Base-by-base conservation (phyloP, 2,113 vertebrate genomes). In the Embiotoca jacksoni region DNA sequence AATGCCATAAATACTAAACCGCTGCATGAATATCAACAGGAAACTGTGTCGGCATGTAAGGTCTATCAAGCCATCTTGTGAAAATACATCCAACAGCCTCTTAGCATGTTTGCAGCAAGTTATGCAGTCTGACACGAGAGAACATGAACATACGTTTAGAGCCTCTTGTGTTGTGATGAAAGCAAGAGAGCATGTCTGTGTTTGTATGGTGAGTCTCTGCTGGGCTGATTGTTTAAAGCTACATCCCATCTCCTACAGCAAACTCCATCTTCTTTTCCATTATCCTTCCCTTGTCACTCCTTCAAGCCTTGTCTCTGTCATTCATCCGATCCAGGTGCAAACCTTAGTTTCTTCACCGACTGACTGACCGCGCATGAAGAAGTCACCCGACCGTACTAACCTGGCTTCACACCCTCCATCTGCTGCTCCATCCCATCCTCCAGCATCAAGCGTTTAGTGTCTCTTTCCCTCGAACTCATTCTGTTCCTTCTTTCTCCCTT, bases 331-430 rank as follows among this genome's bases (percentile, higher is more conserved):
- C 52, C 80, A 89, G 87, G 84, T 90, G 46, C 61, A 63, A 71
- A 50, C 14, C 72, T 78, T 54, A 47, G 80, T 79, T 79, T 69
- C 79, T 63, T 83, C 90, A n/a, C n/a, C 23, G 23, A 85, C 82
- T 80, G 80, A 84, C 81, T 87, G 80, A 78, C 87, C 72, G 47
- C n/a, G 92, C 92, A 92, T 92, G 89, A 92, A 81, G 89, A 74
- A 64, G 78, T 77, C 74, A 72, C 50, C 62, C 67, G 9, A 58
- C 74, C 57, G 0, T 68, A 90, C 91, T 94, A 93, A 93, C 85
- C 80, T 2, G 31, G 52, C 80, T 82, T 84, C 66, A 78, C 58
- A 7, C 50, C 5, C 49, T 58, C 15, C 72, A 49, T 71, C 77
- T 16, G 73, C 82, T 78, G 81, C 84, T 46, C 54, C 35, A 2